Evolutionary conservation across 2,797 vertebrate genomes (phyloP).

Genomic region (Muscicapa striata): DNA sequence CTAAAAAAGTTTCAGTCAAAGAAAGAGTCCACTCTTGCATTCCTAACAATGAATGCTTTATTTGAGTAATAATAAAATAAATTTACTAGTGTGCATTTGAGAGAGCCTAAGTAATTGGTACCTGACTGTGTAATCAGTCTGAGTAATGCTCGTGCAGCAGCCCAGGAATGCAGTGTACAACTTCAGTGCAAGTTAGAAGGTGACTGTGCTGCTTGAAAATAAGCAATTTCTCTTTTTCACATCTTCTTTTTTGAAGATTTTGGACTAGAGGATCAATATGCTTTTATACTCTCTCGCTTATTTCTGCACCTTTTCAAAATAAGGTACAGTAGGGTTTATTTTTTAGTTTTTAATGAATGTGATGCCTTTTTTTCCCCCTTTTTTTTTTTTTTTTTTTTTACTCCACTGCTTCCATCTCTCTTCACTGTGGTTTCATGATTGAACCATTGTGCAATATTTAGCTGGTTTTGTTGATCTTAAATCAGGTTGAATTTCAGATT

Average conservation of each 20-base stretch:
- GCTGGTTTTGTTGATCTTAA: background rate
- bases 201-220: background rate
- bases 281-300: background rate
- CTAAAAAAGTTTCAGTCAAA: background rate
- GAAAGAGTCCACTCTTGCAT: background rate
- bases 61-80: conserved; percentile 21
- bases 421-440: background rate
- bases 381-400: background rate
- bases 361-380: accelerated
- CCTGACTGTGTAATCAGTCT: background rate
- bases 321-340: background rate
- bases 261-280: background rate
- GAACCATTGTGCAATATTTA: background rate
- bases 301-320: background rate
- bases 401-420: background rate
- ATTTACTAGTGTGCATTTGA: background rate
- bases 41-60: conserved; percentile 6
- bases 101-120: background rate
- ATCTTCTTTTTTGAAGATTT: background rate
- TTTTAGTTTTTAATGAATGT: background rate
- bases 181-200: background rate
- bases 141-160: background rate
- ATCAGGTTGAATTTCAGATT: background rate
- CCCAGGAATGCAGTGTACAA: background rate
- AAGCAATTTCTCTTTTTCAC: background rate